Evolutionary conservation across 1,140 invertebrate genomes (phyloP).

Genomic region (Cyphomyrmex costatus): DNA sequence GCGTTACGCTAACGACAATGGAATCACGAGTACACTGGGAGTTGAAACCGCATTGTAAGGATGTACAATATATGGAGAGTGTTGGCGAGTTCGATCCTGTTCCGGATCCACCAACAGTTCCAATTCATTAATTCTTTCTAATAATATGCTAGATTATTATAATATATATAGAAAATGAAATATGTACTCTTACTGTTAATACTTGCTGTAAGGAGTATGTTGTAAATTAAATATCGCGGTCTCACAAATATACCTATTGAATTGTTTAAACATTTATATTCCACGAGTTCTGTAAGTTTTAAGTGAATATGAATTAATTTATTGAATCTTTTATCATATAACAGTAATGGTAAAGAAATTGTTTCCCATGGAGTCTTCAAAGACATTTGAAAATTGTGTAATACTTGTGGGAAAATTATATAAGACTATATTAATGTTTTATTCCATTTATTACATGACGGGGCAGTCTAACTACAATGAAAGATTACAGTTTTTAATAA

Average conservation of each 20-base stretch:
- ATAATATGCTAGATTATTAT: conserved; percentile 26
- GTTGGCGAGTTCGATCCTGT: conserved; percentile 91
- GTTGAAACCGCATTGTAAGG: conserved; percentile 89
- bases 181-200: conserved; percentile 27
- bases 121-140: not conserved
- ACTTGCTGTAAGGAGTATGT: conserved; percentile 59
- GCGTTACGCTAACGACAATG: conserved; percentile 91
- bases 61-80: conserved; percentile 91
- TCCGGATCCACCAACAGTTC: conserved; percentile 44
- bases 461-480: conserved; percentile 68
- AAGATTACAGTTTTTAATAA: conserved; percentile 69
- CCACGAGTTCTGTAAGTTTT: conserved; percentile 20
- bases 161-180: conserved; percentile 15
- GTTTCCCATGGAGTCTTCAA: not conserved
- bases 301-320: not conserved
- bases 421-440: conserved; percentile 35
- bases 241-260: conserved; percentile 29
- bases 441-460: conserved; percentile 71
- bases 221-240: conserved; percentile 39
- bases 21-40: conserved; percentile 94
- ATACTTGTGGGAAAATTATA: not conserved
- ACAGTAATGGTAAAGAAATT: not conserved
- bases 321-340: not conserved
- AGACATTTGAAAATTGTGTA: not conserved
- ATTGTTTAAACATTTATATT: conserved; percentile 40